Base-by-base conservation (phyloP, 2,888 invertebrate genomes). In the Dasysyrphus tricinctus region DNA sequence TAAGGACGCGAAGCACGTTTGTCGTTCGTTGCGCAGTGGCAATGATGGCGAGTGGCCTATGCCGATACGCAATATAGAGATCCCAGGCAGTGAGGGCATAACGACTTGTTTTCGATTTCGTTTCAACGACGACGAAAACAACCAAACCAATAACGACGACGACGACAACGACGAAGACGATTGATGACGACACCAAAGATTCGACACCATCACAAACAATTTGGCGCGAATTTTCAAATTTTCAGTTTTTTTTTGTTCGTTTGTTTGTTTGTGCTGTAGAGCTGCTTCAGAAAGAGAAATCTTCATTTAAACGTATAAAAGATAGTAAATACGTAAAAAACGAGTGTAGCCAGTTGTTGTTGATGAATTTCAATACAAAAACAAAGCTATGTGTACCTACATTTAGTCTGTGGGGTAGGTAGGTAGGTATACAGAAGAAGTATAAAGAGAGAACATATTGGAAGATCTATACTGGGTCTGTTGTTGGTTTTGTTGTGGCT, bases 41-140 rank as follows among this genome's bases (percentile, higher is more conserved):
- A n/a, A n/a, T n/a, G n/a, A n/a, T n/a, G n/a, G n/a, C n/a, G n/a
- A n/a, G n/a, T n/a, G 67, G 44, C 69, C 74, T 39, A 37, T 29
- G 39, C 61, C 29, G 14, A 77, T 34, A 56, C 44, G 67, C 73
- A 72, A 37, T 54, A 42, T 59, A 54, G 24, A 14, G 51, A 32
- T 54, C 54, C 54, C 29, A 54, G 29, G 51, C 24, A 54, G 29
- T 44, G n/a, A 34, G 37, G 70, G 37, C n/a, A 39, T 39, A 65
- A 67, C 39, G 57, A 73, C 57, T 79, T 79, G 79, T 69, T 78
- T 85, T 85, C 84, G 80, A 81, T 85, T 81, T 85, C 84, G 39
- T 81, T 85, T 59, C 32, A 37, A 72, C 37, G 16, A 16, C 69
- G 11, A 77, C n/a, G 29, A 54, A 54, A 32, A 14, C 14, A 47